Evolutionary conservation across 2,113 vertebrate genomes (phyloP), one percentile per base, ranked within the genome.

Genomic region (Columba livia): DNA sequence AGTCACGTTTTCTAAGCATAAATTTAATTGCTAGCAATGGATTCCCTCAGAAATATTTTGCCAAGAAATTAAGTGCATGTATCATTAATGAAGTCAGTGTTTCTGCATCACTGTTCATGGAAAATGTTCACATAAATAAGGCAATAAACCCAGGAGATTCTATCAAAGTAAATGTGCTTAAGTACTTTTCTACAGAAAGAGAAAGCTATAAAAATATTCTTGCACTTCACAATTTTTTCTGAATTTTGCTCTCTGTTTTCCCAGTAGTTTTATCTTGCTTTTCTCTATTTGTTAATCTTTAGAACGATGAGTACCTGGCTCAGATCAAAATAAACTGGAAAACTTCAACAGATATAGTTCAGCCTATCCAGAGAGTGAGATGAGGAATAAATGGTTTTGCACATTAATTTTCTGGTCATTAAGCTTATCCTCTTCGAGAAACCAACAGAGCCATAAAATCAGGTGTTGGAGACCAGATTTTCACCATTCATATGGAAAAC

Each of bases 61-160:
- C 75, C 82, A 95, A 84, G 56, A 93, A 96, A 93, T 93, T 85
- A 83, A 83, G 75, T 73, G 64, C 47, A 86, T 77, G 44, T 85
- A 58, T 77, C 90, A 62, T 83, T 93, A 93, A 92, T 94, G 82
- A 90, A 94, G 36, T 53, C 56, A 51, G 15, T 74, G 60, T 88
- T 93, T 95, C 90, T 88, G 60, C 88, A 92, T 70, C 90, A 83
- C n/a, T 83, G 25, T 93, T 93, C 72, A 74, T 66, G 83, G 51
- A 93, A 96, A 96, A 94, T 93, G 90, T 80, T 90, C 53, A 92
- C 0, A 0, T 51, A 88, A 93, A 90, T 62, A 94, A 88, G 36
- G 56, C 60, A 93, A 92, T 86, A 94, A 92, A 74, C 34, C 31
- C 42, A 51, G 51, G 42, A 92, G 88, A 93, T 78, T 86, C 38